phyloP scores from a whole-genome alignment of 2,888 invertebrate species.

The Euplagia quadripunctaria region DNA sequence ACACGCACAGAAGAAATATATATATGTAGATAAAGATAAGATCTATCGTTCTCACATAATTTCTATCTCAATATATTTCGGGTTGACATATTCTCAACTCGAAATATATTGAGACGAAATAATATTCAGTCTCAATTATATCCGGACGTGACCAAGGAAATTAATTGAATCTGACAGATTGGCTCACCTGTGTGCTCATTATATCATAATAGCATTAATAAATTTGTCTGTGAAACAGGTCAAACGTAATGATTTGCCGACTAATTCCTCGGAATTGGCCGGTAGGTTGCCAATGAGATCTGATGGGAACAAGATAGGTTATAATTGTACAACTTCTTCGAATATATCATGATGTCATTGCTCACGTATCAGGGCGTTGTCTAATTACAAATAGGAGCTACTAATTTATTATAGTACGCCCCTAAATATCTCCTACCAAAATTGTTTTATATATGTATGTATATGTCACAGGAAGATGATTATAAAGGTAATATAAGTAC shows the following conservation, averaged over 20 bases:
- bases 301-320: conserved; percentile 2
- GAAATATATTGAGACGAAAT: too few relatives aligned
- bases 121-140: conserved; percentile 4
- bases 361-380: background rate
- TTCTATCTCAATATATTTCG: too few relatives aligned
- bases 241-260: conserved; percentile 1
- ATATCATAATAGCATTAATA: conserved; percentile 12
- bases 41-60: too few relatives aligned
- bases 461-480: too few relatives aligned
- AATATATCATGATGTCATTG: conserved; percentile 5
- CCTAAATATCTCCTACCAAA: background rate
- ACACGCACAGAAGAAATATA: too few relatives aligned
- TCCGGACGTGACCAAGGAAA: conserved; percentile 3
- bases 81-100: too few relatives aligned
- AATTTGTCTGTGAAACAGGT: conserved; percentile 12
- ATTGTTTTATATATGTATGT: too few relatives aligned
- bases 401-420: conserved; percentile 21
- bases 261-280: conserved; percentile 5
- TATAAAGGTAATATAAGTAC: too few relatives aligned
- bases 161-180: background rate
- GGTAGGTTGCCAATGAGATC: conserved; percentile 17
- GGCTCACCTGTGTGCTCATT: conserved; percentile 9
- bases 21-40: too few relatives aligned
- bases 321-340: background rate
- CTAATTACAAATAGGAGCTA: background rate